Evolutionary conservation across 2,888 invertebrate species (phyloP).

Genomic region (Epinotia bilunana): DNA sequence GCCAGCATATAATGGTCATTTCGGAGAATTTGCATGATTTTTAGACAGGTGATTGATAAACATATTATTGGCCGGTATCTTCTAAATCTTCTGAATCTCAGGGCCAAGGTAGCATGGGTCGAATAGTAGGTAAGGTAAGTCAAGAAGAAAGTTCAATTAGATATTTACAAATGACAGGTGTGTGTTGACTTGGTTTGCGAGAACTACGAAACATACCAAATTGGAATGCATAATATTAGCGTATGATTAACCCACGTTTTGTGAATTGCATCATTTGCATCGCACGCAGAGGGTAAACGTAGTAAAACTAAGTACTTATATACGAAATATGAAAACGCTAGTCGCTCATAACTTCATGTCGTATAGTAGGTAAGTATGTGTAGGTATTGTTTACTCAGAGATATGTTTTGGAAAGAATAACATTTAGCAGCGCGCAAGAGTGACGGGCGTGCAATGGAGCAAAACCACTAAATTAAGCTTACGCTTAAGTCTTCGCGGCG

Average conservation of each 20-base stretch:
- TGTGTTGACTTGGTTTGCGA: too few species aligned
- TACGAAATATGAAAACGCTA: slow-evolving; percentile 11
- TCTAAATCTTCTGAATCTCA: too few species aligned
- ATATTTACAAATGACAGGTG: too few species aligned
- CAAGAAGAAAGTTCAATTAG: too few species aligned
- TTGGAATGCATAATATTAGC: too few species aligned
- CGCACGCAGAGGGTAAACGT: neutral
- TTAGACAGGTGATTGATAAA: too few species aligned
- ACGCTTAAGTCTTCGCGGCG: neutral
- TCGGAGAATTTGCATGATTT: too few species aligned
- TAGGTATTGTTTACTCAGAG: neutral
- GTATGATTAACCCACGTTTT: neutral
- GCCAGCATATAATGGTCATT: too few species aligned
- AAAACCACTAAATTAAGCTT: slow-evolving; percentile 13
- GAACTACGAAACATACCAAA: too few species aligned
- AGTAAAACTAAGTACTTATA: neutral
- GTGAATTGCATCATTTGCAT: neutral
- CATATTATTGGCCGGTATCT: too few species aligned
- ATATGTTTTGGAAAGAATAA: slow-evolving; percentile 16
- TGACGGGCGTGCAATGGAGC: slow-evolving; percentile 17
- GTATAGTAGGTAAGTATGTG: neutral
- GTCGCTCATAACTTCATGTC: neutral
- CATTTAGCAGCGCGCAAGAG: slow-evolving; percentile 10
- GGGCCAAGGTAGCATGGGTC: too few species aligned
- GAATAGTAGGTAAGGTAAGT: too few species aligned